Base-by-base conservation (phyloP, 2,797 vertebrate species). In the Meriones psammophilus region DNA sequence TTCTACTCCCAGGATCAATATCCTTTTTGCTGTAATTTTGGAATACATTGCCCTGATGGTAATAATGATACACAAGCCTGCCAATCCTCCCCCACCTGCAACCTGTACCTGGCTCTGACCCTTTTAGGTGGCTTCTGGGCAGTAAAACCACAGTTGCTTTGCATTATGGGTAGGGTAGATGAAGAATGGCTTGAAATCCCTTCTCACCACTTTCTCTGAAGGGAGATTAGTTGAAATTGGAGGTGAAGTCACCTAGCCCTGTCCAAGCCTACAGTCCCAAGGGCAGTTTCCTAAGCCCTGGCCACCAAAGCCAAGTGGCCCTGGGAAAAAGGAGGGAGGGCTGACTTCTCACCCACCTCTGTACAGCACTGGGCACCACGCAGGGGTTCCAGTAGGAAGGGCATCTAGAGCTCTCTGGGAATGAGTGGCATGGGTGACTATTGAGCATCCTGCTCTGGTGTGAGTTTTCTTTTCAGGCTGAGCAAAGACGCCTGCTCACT, bases 131-230 rank as follows among this genome's bases (percentile, higher is more conserved):
- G 36, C 36, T 90, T 28, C 54, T 68, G 60, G 84, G 46, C 15
- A 46, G 60, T 46, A 39, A 24, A 81, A 26, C 33, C 36, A 10
- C 28, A 28, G 58, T 42, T 74, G 84, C 78, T 95, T 71, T 88
- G 78, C 39, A 3, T 71, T 87, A 89, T 69, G 28, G 46, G n/a
- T 58, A n/a, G 89, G 12, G 18, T 42, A 62, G 58, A 62, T 83
- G 60, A 81, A 81, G n/a, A 90, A 85, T 86, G 83, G 56, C 42
- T 56, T 86, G 42, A 86, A 93, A 92, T 94, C 60, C 42, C 22
- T n/a, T 91, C n/a, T 91, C 60, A 10, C 28, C 80, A 13, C 58
- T 95, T 94, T 64, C 62, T 33, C 46, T 66, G 71, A 46, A 66
- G 58, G 42, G 36, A 91, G 64, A 88, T 54, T 73, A 71, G 54